A percentile compares a stretch with the other conserved stretches of the same genome.
phyloP scores from a whole-genome alignment of 2,113 vertebrate species.

The Penelope pileata region DNA sequence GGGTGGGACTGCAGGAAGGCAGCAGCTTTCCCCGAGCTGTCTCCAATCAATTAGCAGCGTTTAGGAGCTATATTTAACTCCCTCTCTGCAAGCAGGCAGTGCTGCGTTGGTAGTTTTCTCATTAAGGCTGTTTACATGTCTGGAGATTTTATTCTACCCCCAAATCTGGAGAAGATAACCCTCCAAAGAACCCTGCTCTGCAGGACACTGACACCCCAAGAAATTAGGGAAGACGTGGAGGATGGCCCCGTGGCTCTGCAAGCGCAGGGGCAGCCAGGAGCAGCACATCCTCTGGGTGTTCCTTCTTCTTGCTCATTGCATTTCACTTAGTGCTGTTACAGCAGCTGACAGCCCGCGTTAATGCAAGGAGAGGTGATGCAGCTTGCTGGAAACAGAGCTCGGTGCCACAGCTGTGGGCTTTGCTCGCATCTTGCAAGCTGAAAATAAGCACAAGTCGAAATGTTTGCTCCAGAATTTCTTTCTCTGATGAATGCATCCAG shows the following conservation, averaged over 20 bases:
- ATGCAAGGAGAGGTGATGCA: neutral
- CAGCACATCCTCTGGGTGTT: neutral
- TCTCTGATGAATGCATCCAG: neutral
- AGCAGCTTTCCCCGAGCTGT: slow-evolving; percentile 5
- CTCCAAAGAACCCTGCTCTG: no score
- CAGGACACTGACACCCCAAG: neutral
- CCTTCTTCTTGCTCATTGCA: neutral
- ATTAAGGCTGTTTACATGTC: slow-evolving; percentile 18
- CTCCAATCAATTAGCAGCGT: slow-evolving; percentile 51
- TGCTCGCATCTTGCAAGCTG: neutral
- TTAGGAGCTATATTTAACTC: slow-evolving; percentile 36
- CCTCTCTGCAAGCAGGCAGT: neutral
- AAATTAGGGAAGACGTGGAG: neutral
- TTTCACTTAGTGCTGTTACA: neutral
- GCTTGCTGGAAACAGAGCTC: neutral
- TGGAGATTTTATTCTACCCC: neutral
- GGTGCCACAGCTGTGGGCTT: neutral
- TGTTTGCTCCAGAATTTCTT: neutral
- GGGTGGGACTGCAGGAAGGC: slow-evolving; percentile 24
- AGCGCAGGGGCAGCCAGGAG: neutral
- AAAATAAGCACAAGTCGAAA: neutral
- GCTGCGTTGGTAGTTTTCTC: neutral
- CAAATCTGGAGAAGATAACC: neutral
- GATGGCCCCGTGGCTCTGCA: neutral
- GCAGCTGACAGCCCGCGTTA: neutral